Evolutionary conservation across 2,113 vertebrate species (phyloP).

Genomic region (Mormyrus iriodes): DNA sequence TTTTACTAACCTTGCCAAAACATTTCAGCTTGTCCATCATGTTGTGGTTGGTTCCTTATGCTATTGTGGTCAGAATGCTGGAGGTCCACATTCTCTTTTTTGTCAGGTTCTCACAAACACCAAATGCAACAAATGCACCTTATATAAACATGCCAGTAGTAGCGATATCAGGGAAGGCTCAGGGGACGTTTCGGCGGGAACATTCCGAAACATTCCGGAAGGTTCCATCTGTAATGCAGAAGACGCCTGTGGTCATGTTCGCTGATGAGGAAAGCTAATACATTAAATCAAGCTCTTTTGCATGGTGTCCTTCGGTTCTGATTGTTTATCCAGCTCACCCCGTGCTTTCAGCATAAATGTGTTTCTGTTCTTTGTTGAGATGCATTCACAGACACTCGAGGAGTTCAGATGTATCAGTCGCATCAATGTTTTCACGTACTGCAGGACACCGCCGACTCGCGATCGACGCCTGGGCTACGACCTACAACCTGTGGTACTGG

Average conservation of each 20-base stretch:
- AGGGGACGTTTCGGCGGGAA: not conserved
- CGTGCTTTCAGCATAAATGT: not conserved
- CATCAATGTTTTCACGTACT: not conserved
- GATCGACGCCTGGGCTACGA: not conserved
- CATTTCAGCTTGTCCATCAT: not conserved
- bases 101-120: not conserved
- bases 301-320: not conserved
- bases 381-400: not conserved
- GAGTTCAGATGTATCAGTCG: not conserved
- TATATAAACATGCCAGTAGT: not conserved
- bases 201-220: not conserved
- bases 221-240: not conserved
- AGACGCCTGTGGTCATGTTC: not conserved
- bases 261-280: not conserved
- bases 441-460: not conserved
- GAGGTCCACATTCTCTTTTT: not conserved
- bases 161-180: not conserved
- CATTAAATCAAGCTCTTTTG: not conserved
- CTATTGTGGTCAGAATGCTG: not conserved
- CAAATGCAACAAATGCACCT: not conserved
- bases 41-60: not conserved
- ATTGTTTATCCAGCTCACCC: not conserved
- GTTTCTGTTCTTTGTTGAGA: not conserved
- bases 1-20: not conserved
- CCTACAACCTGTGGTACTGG: not conserved